Conservation (phyloP, 1,140 invertebrate genomes). For the Bombus pascuorum region DNA sequence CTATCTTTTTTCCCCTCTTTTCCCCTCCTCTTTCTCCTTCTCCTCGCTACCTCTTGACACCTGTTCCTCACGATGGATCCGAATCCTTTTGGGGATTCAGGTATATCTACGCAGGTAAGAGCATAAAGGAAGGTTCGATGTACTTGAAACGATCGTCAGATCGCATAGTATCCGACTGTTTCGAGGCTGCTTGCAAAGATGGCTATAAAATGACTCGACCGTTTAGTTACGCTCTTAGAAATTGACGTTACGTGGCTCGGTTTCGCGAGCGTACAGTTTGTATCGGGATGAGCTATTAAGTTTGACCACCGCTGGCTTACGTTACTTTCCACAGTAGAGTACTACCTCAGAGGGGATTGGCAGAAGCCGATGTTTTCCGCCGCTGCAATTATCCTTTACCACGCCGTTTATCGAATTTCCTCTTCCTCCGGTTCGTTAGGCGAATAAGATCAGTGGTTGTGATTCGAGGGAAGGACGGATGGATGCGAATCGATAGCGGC, state of each 20-base stretch:
- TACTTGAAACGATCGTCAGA: conserved; percentile 37
- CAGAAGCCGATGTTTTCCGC: not conserved
- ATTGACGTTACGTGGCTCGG: conserved; percentile 9
- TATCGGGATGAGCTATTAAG: conserved; percentile 9
- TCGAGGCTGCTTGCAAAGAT: not conserved
- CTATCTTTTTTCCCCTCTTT: conserved; percentile 21
- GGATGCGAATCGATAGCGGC: not conserved
- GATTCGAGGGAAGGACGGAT: not conserved
- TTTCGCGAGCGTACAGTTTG: not conserved
- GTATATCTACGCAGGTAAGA: conserved; percentile 54
- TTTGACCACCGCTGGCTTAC: not conserved
- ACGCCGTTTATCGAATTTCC: conserved; percentile 48
- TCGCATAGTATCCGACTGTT: conserved; percentile 4
- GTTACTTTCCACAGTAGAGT: not conserved
- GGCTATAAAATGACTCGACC: not conserved
- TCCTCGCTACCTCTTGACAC: conserved; percentile 63
- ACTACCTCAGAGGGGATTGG: not conserved
- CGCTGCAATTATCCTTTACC: conserved; percentile 31
- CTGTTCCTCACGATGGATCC: conserved; percentile 62
- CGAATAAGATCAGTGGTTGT: conserved; percentile 3
- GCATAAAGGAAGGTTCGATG: conserved; percentile 50
- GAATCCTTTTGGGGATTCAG: conserved; percentile 66
- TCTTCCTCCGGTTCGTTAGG: conserved; percentile 19
- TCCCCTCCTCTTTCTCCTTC: not conserved
- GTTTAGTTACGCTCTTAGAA: conserved; percentile 37